Evolutionary conservation across 2,888 invertebrate species (phyloP).

Genomic region (Latheticus oryzae): DNA sequence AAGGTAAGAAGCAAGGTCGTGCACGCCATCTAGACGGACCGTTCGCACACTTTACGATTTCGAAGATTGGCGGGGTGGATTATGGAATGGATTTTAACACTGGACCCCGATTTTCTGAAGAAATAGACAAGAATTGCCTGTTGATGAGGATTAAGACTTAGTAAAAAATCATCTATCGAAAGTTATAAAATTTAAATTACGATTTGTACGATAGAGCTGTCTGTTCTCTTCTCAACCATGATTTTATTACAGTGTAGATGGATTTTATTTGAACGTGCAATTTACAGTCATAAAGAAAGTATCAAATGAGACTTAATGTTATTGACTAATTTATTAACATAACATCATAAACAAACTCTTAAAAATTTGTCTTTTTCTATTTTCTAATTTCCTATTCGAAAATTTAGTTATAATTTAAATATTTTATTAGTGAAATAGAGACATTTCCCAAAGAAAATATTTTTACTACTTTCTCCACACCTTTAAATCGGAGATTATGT

Average conservation of each 20-base stretch:
- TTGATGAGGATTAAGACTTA: conserved; percentile 14
- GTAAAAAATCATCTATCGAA: not conserved
- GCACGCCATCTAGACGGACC: conserved; percentile 62
- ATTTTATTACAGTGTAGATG: conserved; percentile 10
- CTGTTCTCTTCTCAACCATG: conserved; percentile 1
- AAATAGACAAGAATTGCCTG: conserved; percentile 3
- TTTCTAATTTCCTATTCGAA: not conserved
- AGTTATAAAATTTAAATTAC: conserved; percentile 1
- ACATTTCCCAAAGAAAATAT: conserved; percentile 7
- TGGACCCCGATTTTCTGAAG: conserved; percentile 12
- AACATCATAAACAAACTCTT: conserved; percentile 6
- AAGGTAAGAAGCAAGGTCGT: conserved; percentile 62
- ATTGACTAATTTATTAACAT: conserved; percentile 9
- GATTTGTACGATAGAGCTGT: conserved; percentile 1
- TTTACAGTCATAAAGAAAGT: conserved; percentile 9
- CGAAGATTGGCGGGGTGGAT: conserved; percentile 57
- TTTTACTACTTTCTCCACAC: conserved; percentile 13
- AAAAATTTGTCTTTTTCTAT: conserved; percentile 7
- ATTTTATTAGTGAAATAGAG: conserved; percentile 7
- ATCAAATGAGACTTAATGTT: conserved; percentile 5
- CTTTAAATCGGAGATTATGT: not conserved
- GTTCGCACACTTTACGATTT: conserved; percentile 57
- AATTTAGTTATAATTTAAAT: too few relatives aligned
- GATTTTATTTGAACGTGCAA: not conserved
- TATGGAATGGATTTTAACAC: conserved; percentile 42